Evolutionary conservation across 2,113 vertebrate species (phyloP).

Genomic region (Notothenia coriiceps): DNA sequence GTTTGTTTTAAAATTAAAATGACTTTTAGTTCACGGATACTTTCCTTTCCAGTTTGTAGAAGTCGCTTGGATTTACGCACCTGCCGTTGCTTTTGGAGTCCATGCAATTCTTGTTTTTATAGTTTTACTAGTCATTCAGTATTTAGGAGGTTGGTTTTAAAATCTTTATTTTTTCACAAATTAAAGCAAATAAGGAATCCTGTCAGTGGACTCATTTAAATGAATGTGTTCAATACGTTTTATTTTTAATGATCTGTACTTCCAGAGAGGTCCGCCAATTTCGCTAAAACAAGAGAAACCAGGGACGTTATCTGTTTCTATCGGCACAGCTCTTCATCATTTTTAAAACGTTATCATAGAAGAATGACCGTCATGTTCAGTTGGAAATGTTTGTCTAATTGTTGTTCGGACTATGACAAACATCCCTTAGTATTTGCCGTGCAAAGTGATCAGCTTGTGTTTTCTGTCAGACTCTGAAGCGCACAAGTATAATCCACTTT

Average conservation of each 20-base stretch:
- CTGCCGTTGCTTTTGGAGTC: not conserved
- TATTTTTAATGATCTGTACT: not conserved
- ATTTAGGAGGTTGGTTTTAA: not conserved
- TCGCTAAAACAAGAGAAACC: not conserved
- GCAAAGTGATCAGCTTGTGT: conserved; percentile 19
- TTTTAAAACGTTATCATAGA: not conserved
- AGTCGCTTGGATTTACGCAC: conserved; percentile 6
- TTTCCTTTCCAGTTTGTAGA: not conserved
- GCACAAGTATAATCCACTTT: not conserved
- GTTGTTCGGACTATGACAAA: conserved; percentile 21
- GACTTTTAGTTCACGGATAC: not conserved
- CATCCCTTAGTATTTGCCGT: not conserved
- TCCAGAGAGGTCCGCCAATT: not conserved
- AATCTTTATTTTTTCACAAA: not conserved
- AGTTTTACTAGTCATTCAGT: not conserved
- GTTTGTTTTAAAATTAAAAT: not conserved
- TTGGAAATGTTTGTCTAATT: not conserved
- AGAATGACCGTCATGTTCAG: not conserved
- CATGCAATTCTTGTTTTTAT: not conserved
- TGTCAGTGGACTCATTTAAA: not conserved
- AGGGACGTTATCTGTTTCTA: not conserved
- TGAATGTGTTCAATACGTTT: not conserved
- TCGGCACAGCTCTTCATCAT: not conserved
- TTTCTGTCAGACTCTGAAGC: not conserved
- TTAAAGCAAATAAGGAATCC: not conserved